Base-by-base conservation (phyloP, 2,113 vertebrate species). In the Trochalopteron elliotii region DNA sequence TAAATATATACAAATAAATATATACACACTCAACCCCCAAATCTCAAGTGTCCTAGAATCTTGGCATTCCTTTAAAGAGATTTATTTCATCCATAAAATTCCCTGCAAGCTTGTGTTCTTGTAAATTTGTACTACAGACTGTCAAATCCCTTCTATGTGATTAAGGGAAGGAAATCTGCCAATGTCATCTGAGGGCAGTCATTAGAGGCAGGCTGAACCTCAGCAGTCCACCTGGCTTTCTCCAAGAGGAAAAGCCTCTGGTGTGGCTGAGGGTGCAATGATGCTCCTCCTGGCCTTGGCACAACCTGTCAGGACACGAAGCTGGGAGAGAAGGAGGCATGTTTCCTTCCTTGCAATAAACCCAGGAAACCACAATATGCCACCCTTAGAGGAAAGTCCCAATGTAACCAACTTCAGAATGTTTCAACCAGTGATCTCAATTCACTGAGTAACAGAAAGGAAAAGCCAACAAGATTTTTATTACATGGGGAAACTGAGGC, bases 51-150 rank as follows among this genome's bases (percentile, higher is more conserved):
- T 92, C 76, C 72, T 16, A 84, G 65, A 84, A 60, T 72, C 61
- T 45, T 95, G 93, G 68, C 86, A 89, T 93, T 92, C 65, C 69
- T 89, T 79, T 78, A 87, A 90, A 93, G 70, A 94, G 69, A 83
- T 91, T 86, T 90, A 92, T 91, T 94, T 87, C 18, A 92, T 72
- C 92, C 88, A 90, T 72, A 76, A 95, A 96, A 89, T 92, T 96
- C 61, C 33, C 86, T 71, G 49, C 53, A 92, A 93, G 55, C 17
- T 57, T 61, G 49, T 77, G 79, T 74, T 94, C 92, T 83, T 95
- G 82, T 72, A 84, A 92, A 89, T 70, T 71, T 92, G 53, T 70
- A 85, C 63, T 87, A 61, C 42, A 79, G 81, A 72, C 78, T 89
- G 63, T 87, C 84, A 87, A 83, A 81, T 83, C 90, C 81, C 53